Evolutionary conservation across 2,797 vertebrate genomes (phyloP).

Genomic region (Mus spretus): DNA sequence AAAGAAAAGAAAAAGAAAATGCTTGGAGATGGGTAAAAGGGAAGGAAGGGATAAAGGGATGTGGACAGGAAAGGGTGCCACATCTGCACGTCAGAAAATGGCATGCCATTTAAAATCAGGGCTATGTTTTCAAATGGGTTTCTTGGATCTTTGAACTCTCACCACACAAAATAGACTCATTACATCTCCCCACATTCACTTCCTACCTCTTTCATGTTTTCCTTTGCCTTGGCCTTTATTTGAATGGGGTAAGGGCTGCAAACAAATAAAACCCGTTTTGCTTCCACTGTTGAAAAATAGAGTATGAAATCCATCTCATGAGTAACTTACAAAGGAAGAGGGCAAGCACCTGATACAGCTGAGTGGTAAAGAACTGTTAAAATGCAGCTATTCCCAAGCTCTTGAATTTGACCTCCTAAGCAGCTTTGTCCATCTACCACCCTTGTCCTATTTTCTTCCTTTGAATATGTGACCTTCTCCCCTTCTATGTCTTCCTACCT

Average conservation of each 20-base stretch:
- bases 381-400: background rate
- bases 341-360: background rate
- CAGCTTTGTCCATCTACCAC: background rate
- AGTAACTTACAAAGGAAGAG: constrained; percentile 44
- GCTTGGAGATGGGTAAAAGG: background rate
- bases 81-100: background rate
- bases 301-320: constrained; percentile 24
- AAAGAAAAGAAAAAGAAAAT: background rate
- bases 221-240: constrained; percentile 78
- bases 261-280: constrained; percentile 56
- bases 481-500: background rate
- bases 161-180: constrained; percentile 57
- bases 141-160: constrained; percentile 51
- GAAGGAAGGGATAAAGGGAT: rapidly evolving
- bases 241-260: background rate
- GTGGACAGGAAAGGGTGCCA: rapidly evolving
- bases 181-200: constrained; percentile 64
- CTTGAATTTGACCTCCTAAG: background rate
- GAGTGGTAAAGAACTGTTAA: background rate
- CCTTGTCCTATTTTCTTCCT: background rate
- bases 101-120: background rate
- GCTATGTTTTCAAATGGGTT: background rate
- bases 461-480: background rate
- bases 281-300: background rate
- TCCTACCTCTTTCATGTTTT: constrained; percentile 55